Percentiles rank a stretch among this genome's conserved stretches.
Conservation (phyloP, 2,888 invertebrate genomes). For the Dasysyrphus tricinctus region DNA sequence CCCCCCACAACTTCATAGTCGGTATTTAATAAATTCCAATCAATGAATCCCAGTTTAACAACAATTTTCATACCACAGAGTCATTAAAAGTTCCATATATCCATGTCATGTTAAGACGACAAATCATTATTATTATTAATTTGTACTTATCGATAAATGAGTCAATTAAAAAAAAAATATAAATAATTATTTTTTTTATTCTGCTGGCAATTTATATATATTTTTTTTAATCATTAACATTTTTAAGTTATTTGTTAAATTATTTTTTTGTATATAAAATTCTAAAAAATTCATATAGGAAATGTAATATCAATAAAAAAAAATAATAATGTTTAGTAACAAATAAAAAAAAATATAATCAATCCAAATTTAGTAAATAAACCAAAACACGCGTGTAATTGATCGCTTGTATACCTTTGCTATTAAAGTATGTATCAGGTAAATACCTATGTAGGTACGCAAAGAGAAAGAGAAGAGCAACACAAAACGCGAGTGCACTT, state of each 20-base stretch:
- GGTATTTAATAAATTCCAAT: constrained; percentile 28
- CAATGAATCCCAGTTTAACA: constrained; percentile 4
- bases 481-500: constrained; percentile 28
- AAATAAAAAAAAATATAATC: constrained; percentile 21
- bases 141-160: not conserved
- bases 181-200: not conserved
- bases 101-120: constrained; percentile 8
- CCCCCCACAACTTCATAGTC: constrained; percentile 9
- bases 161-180: too few species aligned
- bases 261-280: not conserved
- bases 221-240: constrained; percentile 15
- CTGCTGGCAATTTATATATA: constrained; percentile 65
- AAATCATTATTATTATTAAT: constrained; percentile 2
- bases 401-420: not conserved
- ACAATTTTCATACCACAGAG: constrained; percentile 6
- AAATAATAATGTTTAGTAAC: not conserved
- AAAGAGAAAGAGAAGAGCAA: constrained; percentile 34
- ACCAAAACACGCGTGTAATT: constrained; percentile 35
- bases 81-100: not conserved
- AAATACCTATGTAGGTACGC: constrained; percentile 2
- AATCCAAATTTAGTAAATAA: constrained; percentile 48
- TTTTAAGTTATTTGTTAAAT: not conserved
- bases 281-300: not conserved
- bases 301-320: not conserved
- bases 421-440: not conserved